Evolutionary conservation across 2,888 invertebrate genomes (phyloP).

Genomic region (Heliconius ethilla): DNA sequence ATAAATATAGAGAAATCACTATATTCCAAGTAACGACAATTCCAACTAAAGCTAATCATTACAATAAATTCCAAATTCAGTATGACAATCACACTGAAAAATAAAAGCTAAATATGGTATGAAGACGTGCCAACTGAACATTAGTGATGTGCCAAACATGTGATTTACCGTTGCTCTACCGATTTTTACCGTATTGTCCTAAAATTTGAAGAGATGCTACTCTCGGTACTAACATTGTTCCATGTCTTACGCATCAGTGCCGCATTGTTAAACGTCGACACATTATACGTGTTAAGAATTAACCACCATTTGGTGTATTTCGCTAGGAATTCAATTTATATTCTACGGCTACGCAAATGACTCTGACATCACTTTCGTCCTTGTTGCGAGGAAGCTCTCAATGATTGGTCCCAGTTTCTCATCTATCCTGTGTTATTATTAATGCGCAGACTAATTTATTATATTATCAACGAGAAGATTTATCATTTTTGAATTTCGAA

Average conservation of each 20-base stretch:
- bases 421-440: constrained; percentile 77
- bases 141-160: constrained; percentile 40
- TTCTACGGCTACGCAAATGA: constrained; percentile 60
- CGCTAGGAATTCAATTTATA: constrained; percentile 59
- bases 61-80: neutral
- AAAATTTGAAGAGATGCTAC: constrained; percentile 29
- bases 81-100: constrained; percentile 6
- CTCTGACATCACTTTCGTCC: constrained; percentile 75
- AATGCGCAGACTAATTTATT: constrained; percentile 65
- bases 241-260: constrained; percentile 36
- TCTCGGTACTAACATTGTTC: constrained; percentile 28
- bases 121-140: constrained; percentile 39
- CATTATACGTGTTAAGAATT: constrained; percentile 68
- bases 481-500: neutral
- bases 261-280: constrained; percentile 53
- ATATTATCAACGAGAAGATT: constrained; percentile 59
- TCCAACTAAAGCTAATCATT: neutral
- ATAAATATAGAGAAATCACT: neutral
- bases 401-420: constrained; percentile 70
- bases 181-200: constrained; percentile 40
- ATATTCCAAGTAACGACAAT: neutral
- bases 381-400: constrained; percentile 70
- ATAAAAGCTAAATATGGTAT: constrained; percentile 12
- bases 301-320: constrained; percentile 55
- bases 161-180: constrained; percentile 33